Percentiles rank a stretch among this genome's conserved stretches.
These are phyloP conservation scores for Poeciliopsis occidentalis DNA, from an alignment of 2,113 vertebrate species.

Conservation along the genomic window DNA sequence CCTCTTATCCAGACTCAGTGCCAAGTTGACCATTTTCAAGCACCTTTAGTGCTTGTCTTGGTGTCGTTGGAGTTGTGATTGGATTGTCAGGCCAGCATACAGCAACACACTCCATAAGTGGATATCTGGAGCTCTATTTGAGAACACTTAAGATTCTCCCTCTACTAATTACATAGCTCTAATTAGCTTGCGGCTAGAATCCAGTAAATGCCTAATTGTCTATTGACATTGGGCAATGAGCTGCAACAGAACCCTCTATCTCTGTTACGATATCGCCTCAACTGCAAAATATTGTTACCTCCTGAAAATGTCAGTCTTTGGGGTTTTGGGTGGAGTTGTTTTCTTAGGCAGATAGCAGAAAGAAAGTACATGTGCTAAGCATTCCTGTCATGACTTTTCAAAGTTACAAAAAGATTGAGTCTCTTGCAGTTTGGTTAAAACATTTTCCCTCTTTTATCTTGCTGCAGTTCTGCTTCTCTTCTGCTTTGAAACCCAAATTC, in stretches of 20 bases:
- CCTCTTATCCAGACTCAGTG: constrained; percentile 53
- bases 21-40: constrained; percentile 40
- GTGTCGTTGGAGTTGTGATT: constrained; percentile 46
- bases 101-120: constrained; percentile 58
- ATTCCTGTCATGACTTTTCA: constrained; percentile 66
- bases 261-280: constrained; percentile 59
- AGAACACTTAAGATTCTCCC: constrained; percentile 75
- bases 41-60: constrained; percentile 39
- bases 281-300: constrained; percentile 52
- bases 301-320: constrained; percentile 45
- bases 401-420: constrained; percentile 58
- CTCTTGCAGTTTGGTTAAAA: constrained; percentile 43
- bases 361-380: constrained; percentile 42
- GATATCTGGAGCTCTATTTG: constrained; percentile 70
- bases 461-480: background rate
- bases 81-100: constrained; percentile 45
- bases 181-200: constrained; percentile 78
- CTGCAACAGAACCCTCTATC: constrained; percentile 72
- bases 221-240: constrained; percentile 80
- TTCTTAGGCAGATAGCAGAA: constrained; percentile 5
- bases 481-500: constrained; percentile 42
- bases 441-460: background rate
- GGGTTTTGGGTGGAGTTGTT: constrained; percentile 23
- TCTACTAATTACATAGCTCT: constrained; percentile 74
- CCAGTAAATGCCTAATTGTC: constrained; percentile 80